Base-by-base conservation (phyloP, 2,797 vertebrate species). In the Smutsia gigantea region DNA sequence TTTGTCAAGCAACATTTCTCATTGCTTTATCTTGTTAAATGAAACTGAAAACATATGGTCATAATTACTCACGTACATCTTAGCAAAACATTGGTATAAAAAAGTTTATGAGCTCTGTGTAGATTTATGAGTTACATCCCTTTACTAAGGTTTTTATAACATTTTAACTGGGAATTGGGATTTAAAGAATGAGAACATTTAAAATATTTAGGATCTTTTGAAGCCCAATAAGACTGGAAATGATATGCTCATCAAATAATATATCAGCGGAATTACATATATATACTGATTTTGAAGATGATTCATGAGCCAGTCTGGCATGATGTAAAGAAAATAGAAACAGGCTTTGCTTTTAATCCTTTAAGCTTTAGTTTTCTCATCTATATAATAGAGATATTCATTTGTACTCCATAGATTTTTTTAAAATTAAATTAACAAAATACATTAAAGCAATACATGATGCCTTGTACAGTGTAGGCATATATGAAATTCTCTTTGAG, bases 21-120 rank as follows among this genome's bases (percentile, higher is more conserved):
- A 84, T 74, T 95, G 42, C 19, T 93, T 85, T 94, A 94, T 95
- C 59, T 96, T 95, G 25, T 78, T 94, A 91, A 94, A 83, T 68
- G 39, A 90, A 97, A 96, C 87, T 81, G 59, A 82, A 95, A 91
- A 64, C 87, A 96, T 87, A 93, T 96, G 93, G 55, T 39, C 57
- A 84, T 82, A 81, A 97, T 97, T 96, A 82, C 37, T 88, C 34
- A 79, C 13, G 87, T 39, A 94, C n/a, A 95, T 88, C 27, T 88
- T 94, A 97, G 29, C 13, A 95, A 90, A 97, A 87, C 27, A 64
- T 77, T 77, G 46, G 19, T 78, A 93, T 87, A 89, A 94, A 87
- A 91, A 91, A 79, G n/a, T 92, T 93, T 93, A 75, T 74, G 64
- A 90, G 87, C 59, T 96, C 27, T 42, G 63, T 82, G 51, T 93